Evolutionary conservation across 2,888 invertebrate genomes (phyloP), one percentile per base, ranked within the genome.

Genomic region (Ernsta delagoae): DNA sequence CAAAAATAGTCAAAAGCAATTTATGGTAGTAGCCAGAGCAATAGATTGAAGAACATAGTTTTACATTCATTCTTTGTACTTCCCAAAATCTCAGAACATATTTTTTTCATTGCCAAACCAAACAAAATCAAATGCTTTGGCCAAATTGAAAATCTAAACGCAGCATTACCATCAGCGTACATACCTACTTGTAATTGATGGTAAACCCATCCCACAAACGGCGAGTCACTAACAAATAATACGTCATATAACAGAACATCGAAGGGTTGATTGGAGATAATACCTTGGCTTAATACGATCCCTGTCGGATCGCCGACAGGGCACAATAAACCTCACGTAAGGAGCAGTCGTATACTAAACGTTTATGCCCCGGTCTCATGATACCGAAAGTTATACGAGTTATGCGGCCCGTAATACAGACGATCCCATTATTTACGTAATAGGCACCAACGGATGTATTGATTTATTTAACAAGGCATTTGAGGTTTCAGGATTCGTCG

Each of bases 381-480:
- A 34, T 54, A 66, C 34, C 41, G 9, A 16, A 45, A 57, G 56
- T 56, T 56, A 56, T 16, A 11, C 41, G 39, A 5, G 57, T 36
- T 57, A 56, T 16, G 24, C 7, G 53, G 12, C 45, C 12, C 11
- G n/a, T 45, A n/a, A 61, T 24, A 41, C 53, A 6, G 3, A 3
- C 34, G 54, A 64, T 64, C 64, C 56, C 43, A 56, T 56, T 62
- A 62, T 64, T 56, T 41, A 59, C 65, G 41, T 59, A 53, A 62
- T 61, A 61, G 9, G 50, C 53, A 63, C 31, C 31, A 11, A 48
- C 12, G 45, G 67, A 67, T 54, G 43, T 67, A 67, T 67, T 61
- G 60, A 67, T 67, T 61, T 67, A 53, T 60, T 41, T 60, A 66
- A 66, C 41, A 43, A 60, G 48, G 7, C 59, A 12, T 54, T 41